phyloP scores from a whole-genome alignment of 2,888 invertebrate species.

The Tipula unca region DNA sequence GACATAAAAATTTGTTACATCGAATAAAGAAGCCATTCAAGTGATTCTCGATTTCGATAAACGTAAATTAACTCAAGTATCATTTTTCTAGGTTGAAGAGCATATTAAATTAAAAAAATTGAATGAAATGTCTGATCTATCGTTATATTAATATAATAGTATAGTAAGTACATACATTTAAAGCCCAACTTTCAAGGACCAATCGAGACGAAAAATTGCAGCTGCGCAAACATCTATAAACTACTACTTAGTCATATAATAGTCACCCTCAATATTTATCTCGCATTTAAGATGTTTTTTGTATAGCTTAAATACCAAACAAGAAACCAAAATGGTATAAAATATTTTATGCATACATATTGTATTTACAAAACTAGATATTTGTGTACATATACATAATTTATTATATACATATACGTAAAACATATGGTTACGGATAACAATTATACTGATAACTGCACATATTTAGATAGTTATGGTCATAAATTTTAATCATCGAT shows the following conservation, averaged over 20 bases:
- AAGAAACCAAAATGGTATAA: background rate
- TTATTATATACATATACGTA: background rate
- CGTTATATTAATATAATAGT: too few species aligned
- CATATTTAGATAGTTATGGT: background rate
- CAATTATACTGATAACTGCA: background rate
- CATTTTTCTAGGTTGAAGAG: too few species aligned
- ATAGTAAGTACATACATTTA: too few species aligned
- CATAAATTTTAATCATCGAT: background rate
- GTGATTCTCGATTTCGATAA: too few species aligned
- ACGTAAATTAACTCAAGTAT: too few species aligned
- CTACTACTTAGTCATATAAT: background rate
- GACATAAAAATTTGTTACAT: too few species aligned
- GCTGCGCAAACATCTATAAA: background rate
- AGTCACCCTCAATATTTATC: background rate
- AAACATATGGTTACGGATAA: background rate
- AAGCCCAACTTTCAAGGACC: too few species aligned
- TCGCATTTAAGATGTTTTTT: background rate
- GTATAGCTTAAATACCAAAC: background rate
- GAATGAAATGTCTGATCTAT: too few species aligned
- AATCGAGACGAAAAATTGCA: background rate
- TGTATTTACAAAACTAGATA: background rate
- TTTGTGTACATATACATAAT: background rate
- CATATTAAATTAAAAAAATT: too few species aligned
- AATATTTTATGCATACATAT: too few species aligned
- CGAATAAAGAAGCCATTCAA: too few species aligned